Conservation (phyloP, 2,797 vertebrate species). For the Acipenser oxyrinchus region DNA sequence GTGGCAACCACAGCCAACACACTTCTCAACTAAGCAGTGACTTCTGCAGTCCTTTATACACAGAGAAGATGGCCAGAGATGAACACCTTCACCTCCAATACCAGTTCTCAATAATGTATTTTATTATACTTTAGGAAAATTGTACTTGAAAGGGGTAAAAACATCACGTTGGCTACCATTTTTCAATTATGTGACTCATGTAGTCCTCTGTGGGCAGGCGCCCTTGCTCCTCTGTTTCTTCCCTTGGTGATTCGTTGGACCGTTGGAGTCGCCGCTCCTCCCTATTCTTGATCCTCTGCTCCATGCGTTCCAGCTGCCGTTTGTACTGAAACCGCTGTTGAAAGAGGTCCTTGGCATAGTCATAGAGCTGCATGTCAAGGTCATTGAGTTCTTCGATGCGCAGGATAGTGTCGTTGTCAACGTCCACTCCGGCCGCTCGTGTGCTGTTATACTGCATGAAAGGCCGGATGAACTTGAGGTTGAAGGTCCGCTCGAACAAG, state of each 20-base stretch:
- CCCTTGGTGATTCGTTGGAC: conserved; percentile 52
- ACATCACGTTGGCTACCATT: conserved; percentile 74
- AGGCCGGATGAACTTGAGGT: conserved; percentile 90
- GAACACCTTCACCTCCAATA: background rate
- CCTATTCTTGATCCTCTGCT: conserved; percentile 79
- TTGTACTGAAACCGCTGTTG: conserved; percentile 96
- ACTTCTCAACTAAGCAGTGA: background rate
- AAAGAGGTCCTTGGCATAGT: conserved; percentile 93
- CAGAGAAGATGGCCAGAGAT: background rate
- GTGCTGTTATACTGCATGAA: conserved; percentile 99
- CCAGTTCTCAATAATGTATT: background rate
- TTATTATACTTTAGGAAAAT: background rate
- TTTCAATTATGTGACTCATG: conserved; percentile 98
- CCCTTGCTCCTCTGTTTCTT: conserved; percentile 71
- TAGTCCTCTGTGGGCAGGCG: conserved; percentile 95
- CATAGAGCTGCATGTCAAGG: conserved; percentile 94
- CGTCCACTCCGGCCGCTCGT: conserved; percentile 85
- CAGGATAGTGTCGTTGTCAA: conserved; percentile 81
- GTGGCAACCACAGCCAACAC: background rate
- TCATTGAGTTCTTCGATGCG: conserved; percentile 95
- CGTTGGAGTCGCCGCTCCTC: conserved; percentile 70
- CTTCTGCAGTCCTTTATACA: background rate
- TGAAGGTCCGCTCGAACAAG: conserved; percentile 95
- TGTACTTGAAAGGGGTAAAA: background rate
- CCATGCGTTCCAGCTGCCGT: conserved; percentile 83